Percentiles rank a stretch among this genome's conserved stretches.
Conservation (phyloP, 2,113 vertebrate genomes). For the Malurus melanocephalus region DNA sequence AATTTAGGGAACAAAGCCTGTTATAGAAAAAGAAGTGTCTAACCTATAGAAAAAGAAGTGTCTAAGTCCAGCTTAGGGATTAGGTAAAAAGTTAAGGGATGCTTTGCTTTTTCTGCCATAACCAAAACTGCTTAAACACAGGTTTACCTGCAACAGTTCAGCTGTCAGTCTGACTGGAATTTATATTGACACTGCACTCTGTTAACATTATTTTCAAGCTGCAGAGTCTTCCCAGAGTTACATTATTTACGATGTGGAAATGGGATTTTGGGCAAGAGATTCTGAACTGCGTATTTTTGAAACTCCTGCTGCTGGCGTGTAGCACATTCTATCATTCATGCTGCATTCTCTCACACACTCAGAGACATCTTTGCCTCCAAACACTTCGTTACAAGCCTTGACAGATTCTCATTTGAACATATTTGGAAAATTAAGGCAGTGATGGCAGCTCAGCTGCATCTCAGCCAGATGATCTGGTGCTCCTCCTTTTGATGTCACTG, state of each 20-base stretch:
- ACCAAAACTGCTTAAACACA: neutral
- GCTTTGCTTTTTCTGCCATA: neutral
- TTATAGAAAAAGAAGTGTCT: neutral
- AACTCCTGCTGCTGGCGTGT: neutral
- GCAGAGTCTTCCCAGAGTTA: neutral
- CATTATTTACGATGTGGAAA: neutral
- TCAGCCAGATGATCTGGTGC: neutral
- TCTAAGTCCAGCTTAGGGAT: neutral
- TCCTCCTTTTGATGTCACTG: neutral
- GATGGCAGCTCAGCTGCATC: neutral
- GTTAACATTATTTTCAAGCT: neutral
- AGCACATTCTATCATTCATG: neutral
- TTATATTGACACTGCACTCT: neutral
- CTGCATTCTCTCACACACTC: neutral
- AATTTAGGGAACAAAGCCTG: neutral
- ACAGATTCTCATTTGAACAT: neutral
- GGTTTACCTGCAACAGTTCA: neutral
- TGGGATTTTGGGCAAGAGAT: neutral
- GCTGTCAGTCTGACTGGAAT: neutral
- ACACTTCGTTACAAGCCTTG: neutral
- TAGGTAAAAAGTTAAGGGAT: neutral
- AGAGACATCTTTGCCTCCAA: neutral
- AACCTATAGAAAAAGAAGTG: neutral
- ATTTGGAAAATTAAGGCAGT: neutral
- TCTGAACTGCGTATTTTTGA: neutral